These are phyloP conservation scores for Rattus norvegicus DNA, from an alignment of 2,113 vertebrate species.

Conservation along the genomic window DNA sequence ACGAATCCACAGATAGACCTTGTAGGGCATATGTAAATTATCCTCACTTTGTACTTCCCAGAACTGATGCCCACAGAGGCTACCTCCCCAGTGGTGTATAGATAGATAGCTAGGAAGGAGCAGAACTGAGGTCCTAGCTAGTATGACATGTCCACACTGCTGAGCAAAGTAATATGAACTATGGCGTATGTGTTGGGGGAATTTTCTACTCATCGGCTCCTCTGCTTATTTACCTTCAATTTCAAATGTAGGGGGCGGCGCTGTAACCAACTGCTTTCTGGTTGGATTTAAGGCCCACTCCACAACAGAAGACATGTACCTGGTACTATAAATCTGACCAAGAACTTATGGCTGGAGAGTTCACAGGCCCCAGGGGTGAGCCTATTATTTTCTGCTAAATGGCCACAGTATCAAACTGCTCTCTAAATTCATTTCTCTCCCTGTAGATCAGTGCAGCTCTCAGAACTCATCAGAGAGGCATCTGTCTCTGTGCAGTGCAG, in stretches of 20 bases:
- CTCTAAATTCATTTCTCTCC: background rate
- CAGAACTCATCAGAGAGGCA: background rate
- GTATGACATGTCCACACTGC: background rate
- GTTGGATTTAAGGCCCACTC: background rate
- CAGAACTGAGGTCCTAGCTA: background rate
- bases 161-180: background rate
- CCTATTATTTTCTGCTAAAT: background rate
- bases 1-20: background rate
- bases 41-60: slow-evolving; percentile 17
- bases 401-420: background rate
- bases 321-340: background rate
- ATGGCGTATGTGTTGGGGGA: background rate
- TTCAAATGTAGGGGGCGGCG: no score
- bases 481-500: background rate
- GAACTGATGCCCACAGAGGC: slow-evolving; percentile 11
- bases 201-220: background rate
- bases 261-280: background rate
- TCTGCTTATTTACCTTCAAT: no score
- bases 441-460: background rate
- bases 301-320: background rate
- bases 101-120: background rate
- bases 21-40: background rate
- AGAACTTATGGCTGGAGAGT: background rate
- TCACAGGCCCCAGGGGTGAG: background rate
- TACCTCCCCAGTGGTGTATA: background rate